Base-by-base conservation (phyloP, 2,888 invertebrate species). In the Erynnis tages region DNA sequence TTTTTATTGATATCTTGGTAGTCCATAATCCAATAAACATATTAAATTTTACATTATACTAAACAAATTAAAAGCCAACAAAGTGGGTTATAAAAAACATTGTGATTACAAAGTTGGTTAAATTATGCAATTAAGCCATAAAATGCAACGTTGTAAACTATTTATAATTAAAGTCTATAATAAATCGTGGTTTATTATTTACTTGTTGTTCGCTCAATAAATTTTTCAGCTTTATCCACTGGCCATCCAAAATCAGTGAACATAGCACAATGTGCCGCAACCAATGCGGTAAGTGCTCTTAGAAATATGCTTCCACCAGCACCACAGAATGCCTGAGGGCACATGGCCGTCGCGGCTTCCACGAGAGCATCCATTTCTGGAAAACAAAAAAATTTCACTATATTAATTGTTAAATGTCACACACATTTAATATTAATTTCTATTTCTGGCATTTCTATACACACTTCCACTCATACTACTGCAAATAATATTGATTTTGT, bases 231-330 rank as follows among this genome's bases (percentile, higher is more conserved):
- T 10, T 54, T 60, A 61, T 92, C 92, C 11, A 66, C 60, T 0
- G 93, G 93, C 84, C 92, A 92, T 11, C 72, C 66, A 4, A 69
- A 69, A 14, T 80, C 73, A 13, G 80, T 76, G 25, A 79, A 77
- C 13, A 92, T 69, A 1, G 82, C 70, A 64, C 93, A 93, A 66
- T 91, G 92, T 0, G 92, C 86, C 4, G 84, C 70, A 41, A 93
- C 71, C 19, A 93, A 63, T 0, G 91, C 80, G 53, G 91, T 90
- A 8, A 93, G 65, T 8, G 93, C 76, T 14, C 91, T 82, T 0
- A 91, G 71, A 63, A 94, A 92, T 8, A 93, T 34, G 13, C 61
- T 57, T 1, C 77, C 78, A 5, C 71, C 66, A 14, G 62, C 61
- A 2, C 76, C 76, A 29, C 61, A 49, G 55, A 76, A 77, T n/a